Evolutionary conservation across 2,888 invertebrate species (phyloP).

Genomic region (Orthosia incerta): DNA sequence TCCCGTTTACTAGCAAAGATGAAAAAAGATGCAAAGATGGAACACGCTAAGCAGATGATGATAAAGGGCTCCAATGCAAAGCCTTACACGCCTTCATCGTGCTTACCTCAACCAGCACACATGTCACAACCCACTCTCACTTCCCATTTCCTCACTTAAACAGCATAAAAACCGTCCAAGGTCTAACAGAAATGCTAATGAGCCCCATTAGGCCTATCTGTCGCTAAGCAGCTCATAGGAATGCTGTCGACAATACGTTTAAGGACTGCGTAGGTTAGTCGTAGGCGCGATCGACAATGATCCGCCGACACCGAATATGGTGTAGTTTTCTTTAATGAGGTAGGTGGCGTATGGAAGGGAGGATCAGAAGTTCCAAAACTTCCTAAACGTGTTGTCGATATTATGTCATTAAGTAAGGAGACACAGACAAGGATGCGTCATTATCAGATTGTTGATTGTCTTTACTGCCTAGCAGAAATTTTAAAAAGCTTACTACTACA

Average conservation of each 20-base stretch:
- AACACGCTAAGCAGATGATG: too few relatives aligned
- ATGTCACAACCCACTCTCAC: neutral
- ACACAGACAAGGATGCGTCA: neutral
- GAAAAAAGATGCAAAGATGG: too few relatives aligned
- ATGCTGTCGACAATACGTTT: slow-evolving; percentile 59
- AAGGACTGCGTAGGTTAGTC: slow-evolving; percentile 59
- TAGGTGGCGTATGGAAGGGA: neutral
- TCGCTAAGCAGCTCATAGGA: slow-evolving; percentile 57
- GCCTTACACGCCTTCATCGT: neutral
- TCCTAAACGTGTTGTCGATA: neutral
- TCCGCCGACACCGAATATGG: slow-evolving; percentile 58
- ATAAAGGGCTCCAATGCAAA: too few relatives aligned
- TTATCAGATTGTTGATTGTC: too few relatives aligned
- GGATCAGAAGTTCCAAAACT: slow-evolving; percentile 32
- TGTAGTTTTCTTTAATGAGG: slow-evolving; percentile 61
- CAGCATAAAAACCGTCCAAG: slow-evolving; percentile 35
- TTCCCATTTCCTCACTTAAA: slow-evolving; percentile 36
- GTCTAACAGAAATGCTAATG: slow-evolving; percentile 50
- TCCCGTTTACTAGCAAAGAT: too few relatives aligned
- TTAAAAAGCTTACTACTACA: too few relatives aligned
- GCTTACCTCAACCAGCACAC: neutral
- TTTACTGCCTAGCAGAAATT: too few relatives aligned
- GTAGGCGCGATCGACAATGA: slow-evolving; percentile 65
- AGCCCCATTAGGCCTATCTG: slow-evolving; percentile 46
- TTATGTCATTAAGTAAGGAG: neutral